phyloP scores from a whole-genome alignment of 2,113 vertebrate species.

The Scalopus aquaticus region DNA sequence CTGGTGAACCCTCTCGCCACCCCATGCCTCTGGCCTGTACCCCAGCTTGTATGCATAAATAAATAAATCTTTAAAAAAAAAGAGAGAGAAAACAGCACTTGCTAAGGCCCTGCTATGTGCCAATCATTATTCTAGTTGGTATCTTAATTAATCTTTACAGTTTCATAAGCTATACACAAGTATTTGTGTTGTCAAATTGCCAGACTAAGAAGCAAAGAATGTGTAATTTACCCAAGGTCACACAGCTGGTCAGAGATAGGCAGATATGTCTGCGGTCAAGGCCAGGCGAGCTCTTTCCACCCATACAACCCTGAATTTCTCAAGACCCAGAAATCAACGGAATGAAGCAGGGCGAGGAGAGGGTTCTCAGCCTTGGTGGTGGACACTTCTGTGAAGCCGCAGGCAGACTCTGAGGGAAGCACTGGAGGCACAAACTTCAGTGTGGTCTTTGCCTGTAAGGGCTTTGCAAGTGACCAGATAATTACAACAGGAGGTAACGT shows the following conservation, averaged over 20 bases:
- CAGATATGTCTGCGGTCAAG: neutral
- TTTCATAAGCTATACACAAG: neutral
- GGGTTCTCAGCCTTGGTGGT: neutral
- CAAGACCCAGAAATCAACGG: neutral
- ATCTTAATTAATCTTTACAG: conserved; percentile 15
- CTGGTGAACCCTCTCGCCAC: too few relatives aligned
- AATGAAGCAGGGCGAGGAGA: neutral
- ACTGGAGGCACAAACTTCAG: neutral
- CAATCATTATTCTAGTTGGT: neutral
- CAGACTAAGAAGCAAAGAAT: neutral
- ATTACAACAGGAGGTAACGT: neutral
- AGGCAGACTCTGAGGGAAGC: neutral
- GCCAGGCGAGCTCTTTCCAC: neutral
- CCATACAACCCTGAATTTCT: neutral
- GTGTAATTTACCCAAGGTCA: neutral
- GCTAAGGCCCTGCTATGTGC: neutral
- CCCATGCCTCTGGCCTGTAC: too few relatives aligned
- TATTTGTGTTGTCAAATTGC: neutral
- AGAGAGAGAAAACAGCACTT: neutral
- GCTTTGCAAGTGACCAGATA: neutral
- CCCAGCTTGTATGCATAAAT: too few relatives aligned
- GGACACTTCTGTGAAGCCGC: neutral
- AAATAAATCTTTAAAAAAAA: too few relatives aligned
- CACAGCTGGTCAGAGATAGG: neutral
- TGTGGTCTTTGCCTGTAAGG: neutral